Conservation (phyloP, 2,113 vertebrate genomes). For the Pelecanus crispus region DNA sequence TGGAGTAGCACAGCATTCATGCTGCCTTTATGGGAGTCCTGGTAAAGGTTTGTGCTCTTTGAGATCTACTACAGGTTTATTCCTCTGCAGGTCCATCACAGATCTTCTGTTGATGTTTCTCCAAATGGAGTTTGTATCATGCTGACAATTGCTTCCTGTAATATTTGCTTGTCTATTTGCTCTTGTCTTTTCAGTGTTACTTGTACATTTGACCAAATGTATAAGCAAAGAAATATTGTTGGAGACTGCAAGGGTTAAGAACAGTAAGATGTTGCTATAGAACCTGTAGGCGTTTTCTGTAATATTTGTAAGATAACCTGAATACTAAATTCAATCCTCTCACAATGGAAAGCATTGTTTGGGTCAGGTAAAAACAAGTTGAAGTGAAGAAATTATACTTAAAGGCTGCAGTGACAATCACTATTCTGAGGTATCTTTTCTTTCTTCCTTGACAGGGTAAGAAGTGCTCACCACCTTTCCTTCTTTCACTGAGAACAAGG, state of each 20-base stretch:
- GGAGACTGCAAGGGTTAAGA: background rate
- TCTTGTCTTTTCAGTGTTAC: background rate
- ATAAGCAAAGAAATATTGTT: background rate
- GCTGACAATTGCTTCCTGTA: background rate
- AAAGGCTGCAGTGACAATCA: background rate
- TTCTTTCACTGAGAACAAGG: background rate
- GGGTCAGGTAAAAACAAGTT: background rate
- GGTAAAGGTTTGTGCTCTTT: background rate
- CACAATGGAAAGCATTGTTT: background rate
- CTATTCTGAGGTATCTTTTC: background rate
- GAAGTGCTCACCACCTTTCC: background rate
- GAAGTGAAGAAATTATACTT: background rate
- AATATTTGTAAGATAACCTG: background rate
- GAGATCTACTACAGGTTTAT: background rate
- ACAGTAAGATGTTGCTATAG: background rate
- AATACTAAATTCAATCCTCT: background rate
- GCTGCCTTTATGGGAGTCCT: background rate
- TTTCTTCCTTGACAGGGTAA: background rate
- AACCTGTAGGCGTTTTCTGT: background rate
- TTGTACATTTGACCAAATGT: background rate
- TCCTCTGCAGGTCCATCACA: background rate
- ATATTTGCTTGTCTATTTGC: background rate
- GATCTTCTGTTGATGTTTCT: background rate
- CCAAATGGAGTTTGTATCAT: background rate
- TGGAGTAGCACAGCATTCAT: background rate